A percentile compares a stretch with the other conserved stretches of the same genome.
Conservation (phyloP, 2,888 invertebrate species). For the Microplitis deprimator region DNA sequence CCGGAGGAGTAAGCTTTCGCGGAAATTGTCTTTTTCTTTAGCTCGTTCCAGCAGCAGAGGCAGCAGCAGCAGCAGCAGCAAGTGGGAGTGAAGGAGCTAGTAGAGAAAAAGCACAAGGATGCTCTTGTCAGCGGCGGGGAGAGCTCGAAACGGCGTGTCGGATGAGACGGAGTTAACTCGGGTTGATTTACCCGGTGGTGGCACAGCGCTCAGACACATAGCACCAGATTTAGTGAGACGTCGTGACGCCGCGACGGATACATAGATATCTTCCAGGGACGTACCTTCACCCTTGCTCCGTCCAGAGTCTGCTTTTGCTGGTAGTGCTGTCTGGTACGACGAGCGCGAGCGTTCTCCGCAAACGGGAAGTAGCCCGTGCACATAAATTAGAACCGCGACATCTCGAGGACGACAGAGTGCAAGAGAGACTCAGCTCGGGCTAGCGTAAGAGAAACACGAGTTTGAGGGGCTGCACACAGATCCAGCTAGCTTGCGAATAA, state of each 20-base stretch:
- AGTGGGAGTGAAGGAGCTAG: neutral
- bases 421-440: constrained; percentile 25
- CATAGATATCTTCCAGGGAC: constrained; percentile 69
- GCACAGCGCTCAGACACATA: constrained; percentile 65
- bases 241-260: constrained; percentile 69
- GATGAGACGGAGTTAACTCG: constrained; percentile 68
- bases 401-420: constrained; percentile 55
- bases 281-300: constrained; percentile 61
- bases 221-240: constrained; percentile 70
- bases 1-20: constrained; percentile 27
- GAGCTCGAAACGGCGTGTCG: constrained; percentile 66
- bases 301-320: constrained; percentile 45
- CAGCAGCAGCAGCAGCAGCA: neutral
- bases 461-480: constrained; percentile 27
- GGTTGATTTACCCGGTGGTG: constrained; percentile 66
- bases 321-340: constrained; percentile 54
- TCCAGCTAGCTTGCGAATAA: constrained; percentile 44
- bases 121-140: constrained; percentile 58
- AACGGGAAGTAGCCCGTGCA: constrained; percentile 65
- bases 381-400: constrained; percentile 65
- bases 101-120: neutral
- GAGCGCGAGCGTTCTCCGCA: constrained; percentile 53
- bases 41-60: constrained; percentile 4
- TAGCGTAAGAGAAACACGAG: constrained; percentile 46
- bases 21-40: constrained; percentile 35